phyloP scores from a whole-genome alignment of 1,140 invertebrate species.

The Calliopsis andreniformis region DNA sequence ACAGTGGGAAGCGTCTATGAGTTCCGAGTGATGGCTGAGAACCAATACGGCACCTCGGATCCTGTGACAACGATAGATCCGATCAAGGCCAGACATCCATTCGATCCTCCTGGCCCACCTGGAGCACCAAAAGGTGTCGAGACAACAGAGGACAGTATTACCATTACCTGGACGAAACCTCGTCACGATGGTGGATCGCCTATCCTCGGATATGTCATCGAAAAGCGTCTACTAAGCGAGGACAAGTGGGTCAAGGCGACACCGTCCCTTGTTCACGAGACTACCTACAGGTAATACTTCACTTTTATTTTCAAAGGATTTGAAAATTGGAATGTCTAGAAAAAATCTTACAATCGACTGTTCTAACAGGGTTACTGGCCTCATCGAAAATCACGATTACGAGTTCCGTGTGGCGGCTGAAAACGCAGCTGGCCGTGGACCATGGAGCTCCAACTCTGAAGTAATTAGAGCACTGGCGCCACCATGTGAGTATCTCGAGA shows the following conservation, averaged over 20 bases:
- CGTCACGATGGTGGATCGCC: conserved; percentile 95
- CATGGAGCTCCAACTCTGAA: conserved; percentile 94
- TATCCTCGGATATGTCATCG: conserved; percentile 95
- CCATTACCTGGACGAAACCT: conserved; percentile 95
- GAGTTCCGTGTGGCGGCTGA: conserved; percentile 98
- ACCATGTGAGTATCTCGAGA: conserved; percentile 83
- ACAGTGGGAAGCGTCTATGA: conserved; percentile 96
- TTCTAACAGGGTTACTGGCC: conserved; percentile 86
- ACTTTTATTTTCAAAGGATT: background rate
- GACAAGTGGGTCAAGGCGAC: conserved; percentile 95
- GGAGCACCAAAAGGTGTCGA: conserved; percentile 93
- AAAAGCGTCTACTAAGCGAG: conserved; percentile 94
- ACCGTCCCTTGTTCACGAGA: conserved; percentile 90
- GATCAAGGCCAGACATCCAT: conserved; percentile 97
- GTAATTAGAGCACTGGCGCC: conserved; percentile 93
- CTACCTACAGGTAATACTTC: conserved; percentile 85
- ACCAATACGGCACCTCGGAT: conserved; percentile 97
- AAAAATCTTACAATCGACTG: too few species aligned
- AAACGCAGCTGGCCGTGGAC: conserved; percentile 97
- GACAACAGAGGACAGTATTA: conserved; percentile 96
- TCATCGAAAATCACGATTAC: conserved; percentile 97
- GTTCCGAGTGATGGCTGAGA: conserved; percentile 98
- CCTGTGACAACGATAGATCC: conserved; percentile 93
- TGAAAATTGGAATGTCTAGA: too few species aligned
- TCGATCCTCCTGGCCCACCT: conserved; percentile 95